Conservation (phyloP, 2,797 vertebrate species). For the Darevskia nairensis region DNA sequence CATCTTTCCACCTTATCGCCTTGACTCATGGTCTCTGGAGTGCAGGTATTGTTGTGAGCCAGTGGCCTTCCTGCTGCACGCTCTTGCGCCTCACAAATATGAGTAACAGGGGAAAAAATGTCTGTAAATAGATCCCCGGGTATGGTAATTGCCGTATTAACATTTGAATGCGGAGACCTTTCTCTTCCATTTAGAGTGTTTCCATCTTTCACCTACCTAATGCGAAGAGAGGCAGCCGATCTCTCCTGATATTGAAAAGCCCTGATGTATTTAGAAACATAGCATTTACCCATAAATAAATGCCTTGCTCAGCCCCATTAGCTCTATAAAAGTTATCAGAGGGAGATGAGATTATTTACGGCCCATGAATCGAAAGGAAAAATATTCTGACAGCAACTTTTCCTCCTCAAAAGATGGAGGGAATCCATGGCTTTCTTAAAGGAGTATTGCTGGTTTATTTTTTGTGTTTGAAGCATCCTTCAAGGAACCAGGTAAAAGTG, state of each 20-base stretch:
- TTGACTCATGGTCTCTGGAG: not conserved
- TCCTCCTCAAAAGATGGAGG: not conserved
- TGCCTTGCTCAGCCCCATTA: not conserved
- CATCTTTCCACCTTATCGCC: accelerated
- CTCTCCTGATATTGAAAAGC: slow-evolving; percentile 17
- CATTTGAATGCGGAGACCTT: slow-evolving; percentile 51
- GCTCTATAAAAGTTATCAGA: slow-evolving; percentile 20
- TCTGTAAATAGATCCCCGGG: slow-evolving; percentile 10
- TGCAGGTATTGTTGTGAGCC: not conserved
- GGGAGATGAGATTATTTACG: slow-evolving; percentile 36
- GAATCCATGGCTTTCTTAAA: too few species aligned
- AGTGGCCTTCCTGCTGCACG: not conserved
- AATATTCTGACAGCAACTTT: slow-evolving; percentile 23
- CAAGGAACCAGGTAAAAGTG: not conserved
- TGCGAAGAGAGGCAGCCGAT: not conserved
- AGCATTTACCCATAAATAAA: slow-evolving; percentile 49
- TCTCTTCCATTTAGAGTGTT: slow-evolving; percentile 57
- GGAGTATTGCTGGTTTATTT: too few species aligned
- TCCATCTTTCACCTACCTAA: slow-evolving; percentile 44
- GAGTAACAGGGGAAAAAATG: not conserved
- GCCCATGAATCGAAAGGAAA: not conserved
- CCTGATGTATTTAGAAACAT: not conserved
- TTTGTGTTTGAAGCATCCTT: too few species aligned
- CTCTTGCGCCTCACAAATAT: not conserved
- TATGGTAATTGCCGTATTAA: slow-evolving; percentile 50